These are phyloP conservation scores for Mastomys natalensis DNA, from an alignment of 2,113 vertebrate genomes.

Conservation along the genomic window DNA sequence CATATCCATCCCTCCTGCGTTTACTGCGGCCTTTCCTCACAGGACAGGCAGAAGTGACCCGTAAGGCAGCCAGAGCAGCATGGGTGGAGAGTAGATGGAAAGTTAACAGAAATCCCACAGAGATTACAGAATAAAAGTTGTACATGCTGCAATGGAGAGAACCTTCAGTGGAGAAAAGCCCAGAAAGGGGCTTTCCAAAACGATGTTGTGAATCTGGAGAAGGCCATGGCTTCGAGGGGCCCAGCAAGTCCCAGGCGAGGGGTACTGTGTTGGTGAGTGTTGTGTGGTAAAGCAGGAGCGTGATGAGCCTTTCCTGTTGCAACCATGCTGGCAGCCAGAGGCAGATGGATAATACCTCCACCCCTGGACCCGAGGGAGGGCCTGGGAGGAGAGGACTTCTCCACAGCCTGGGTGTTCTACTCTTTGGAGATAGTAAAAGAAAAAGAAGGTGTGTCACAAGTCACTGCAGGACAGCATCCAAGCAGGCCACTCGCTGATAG, in stretches of 20 bases:
- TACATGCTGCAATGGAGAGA: constrained; percentile 86
- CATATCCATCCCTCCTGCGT: neutral
- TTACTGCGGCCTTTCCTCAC: constrained; percentile 85
- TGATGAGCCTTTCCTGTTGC: neutral
- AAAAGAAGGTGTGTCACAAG: neutral
- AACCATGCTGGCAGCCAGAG: neutral
- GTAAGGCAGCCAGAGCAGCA: constrained; percentile 82
- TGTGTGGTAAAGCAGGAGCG: neutral
- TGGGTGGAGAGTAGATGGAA: constrained; percentile 87
- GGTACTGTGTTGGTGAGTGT: neutral
- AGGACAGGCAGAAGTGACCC: constrained; percentile 91
- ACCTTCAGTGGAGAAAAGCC: neutral
- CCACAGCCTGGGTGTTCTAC: neutral
- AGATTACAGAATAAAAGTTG: constrained; percentile 87
- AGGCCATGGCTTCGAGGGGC: neutral
- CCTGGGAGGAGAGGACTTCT: neutral
- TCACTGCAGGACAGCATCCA: neutral
- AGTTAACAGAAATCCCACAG: constrained; percentile 87
- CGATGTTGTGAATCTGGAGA: neutral
- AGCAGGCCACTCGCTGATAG: neutral
- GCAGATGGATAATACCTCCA: neutral
- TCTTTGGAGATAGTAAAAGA: neutral
- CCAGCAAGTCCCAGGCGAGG: neutral
- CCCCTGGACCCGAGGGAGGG: neutral
- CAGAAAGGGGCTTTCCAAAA: neutral